phyloP scores from a whole-genome alignment of 1,140 invertebrate genomes.

The Zaprionus camerounensis region DNA sequence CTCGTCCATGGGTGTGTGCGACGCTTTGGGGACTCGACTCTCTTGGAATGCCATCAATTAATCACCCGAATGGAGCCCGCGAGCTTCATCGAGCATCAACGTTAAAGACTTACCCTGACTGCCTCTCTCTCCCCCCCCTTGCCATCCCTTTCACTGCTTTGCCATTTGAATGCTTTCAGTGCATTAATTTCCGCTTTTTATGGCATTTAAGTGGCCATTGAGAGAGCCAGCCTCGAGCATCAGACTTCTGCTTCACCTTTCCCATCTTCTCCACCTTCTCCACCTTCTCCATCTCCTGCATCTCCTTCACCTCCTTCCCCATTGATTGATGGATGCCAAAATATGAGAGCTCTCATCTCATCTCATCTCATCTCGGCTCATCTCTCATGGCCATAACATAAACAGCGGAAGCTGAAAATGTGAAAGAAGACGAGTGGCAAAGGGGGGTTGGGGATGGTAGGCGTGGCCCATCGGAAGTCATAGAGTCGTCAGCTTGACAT shows the following conservation, averaged over 20 bases:
- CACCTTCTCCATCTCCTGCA: neutral
- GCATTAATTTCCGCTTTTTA: slow-evolving; percentile 79
- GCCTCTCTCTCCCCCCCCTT: neutral
- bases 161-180: slow-evolving; percentile 70
- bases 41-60: slow-evolving; percentile 66
- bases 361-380: neutral
- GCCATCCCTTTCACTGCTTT: slow-evolving; percentile 6
- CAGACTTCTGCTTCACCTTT: neutral
- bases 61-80: slow-evolving; percentile 65
- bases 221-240: slow-evolving; percentile 2
- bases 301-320: neutral
- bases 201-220: slow-evolving; percentile 71
- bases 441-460: slow-evolving; percentile 1
- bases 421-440: neutral
- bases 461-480: slow-evolving; percentile 25
- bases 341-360: slow-evolving; percentile 48
- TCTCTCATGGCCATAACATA: slow-evolving; percentile 8
- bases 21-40: slow-evolving; percentile 26
- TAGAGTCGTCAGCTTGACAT: slow-evolving; percentile 25
- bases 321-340: slow-evolving; percentile 71
- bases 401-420: slow-evolving; percentile 17
- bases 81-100: slow-evolving; percentile 35
- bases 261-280: neutral
- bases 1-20: slow-evolving; percentile 26
- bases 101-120: slow-evolving; percentile 27